Evolutionary conservation across 2,113 vertebrate species (phyloP), one percentile per base, ranked within the genome.

Genomic region (Ophiodon elongatus): DNA sequence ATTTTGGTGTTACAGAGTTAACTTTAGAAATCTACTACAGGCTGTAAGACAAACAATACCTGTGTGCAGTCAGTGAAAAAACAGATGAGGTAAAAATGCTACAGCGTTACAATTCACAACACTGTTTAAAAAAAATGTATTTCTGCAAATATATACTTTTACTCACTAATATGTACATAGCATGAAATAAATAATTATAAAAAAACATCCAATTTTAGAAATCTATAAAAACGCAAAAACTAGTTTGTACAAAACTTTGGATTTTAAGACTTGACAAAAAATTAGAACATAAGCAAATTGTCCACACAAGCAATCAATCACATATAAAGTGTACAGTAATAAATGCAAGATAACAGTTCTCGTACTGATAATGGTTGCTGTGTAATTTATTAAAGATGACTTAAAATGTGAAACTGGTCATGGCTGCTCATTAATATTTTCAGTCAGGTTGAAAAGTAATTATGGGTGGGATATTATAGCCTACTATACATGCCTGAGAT

Each of bases 121-220:
- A 96, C 94, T 95, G 95, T 93, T 94, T 93, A 41, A 79, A 85
- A 73, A 78, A 95, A 80, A 94, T 83, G 43, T 74, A 76, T 92
- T 93, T 96, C 92, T 76, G 95, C 94, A 96, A 96, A 97, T 97
- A 97, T 97, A 97, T 96, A 97, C 94, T 96, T 96, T 97, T 94
- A 93, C 90, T 93, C 89, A 91, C 96, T 97, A 96, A 96, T 97
- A 98, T 97, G 92, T 96, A 97, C 97, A 97, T 94, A 94, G 93
- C 88, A 93, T 95, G 91, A 96, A 97, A 98, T 98, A 98, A 98
- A 98, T 98, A 97, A 96, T 96, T 94, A 96, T 96, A 95, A 95
- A 97, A 85, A 96, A 93, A 95, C 93, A 95, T 95, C 91, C 57
- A 92, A 93, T 94, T 95, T 96, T 95, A 96, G 93, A 94, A 95